Base-by-base conservation (phyloP, 1,140 invertebrate genomes). In the Psix sp. region DNA sequence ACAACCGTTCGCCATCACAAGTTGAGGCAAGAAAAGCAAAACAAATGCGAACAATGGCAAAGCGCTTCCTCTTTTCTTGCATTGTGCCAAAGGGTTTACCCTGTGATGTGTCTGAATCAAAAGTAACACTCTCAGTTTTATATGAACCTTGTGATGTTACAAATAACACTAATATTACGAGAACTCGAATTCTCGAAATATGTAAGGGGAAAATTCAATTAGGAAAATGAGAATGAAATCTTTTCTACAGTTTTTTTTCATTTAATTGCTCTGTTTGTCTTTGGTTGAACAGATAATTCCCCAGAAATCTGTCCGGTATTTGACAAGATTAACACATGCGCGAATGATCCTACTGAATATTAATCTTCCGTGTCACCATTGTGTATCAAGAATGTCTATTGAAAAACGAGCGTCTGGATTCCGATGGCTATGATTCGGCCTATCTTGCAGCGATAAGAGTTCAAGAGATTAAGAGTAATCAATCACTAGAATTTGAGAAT, bases 361-460 rank as follows among this genome's bases (percentile, higher is more conserved):
- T 74, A 77, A 77, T 77, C 75, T 77, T 77, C 20, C 60, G 51
- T 74, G 75, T 71, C 71, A 67, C 66, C 46, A 68, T 71, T 77
- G 67, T 77, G 62, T 74, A 74, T 63, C 67, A 36, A 60, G 57
- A 60, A 42, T 29, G 62, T 65, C 54, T 67, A 77, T 74, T 77
- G 76, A 77, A 77, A 77, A 77, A 77, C 71, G 72, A 74, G 29
- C 51, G 62, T 13, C 42, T 54, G 46, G 66, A 77, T 71, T 71
- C 62, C 74, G 66, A 77, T 66, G 59, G 46, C 66, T 77, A 77
- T 77, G 76, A 74, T 77, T 74, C 74, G 65, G 71, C 71, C 67
- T 72, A 71, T 77, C 71, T 71, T 57, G 60, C 33, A 31, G 54
- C 57, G 76, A 72, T 77, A 77, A 74, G 62, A 77, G 62, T 63